Base-by-base conservation (phyloP, 2,797 vertebrate species). In the Gymnoscopelus braueri region DNA sequence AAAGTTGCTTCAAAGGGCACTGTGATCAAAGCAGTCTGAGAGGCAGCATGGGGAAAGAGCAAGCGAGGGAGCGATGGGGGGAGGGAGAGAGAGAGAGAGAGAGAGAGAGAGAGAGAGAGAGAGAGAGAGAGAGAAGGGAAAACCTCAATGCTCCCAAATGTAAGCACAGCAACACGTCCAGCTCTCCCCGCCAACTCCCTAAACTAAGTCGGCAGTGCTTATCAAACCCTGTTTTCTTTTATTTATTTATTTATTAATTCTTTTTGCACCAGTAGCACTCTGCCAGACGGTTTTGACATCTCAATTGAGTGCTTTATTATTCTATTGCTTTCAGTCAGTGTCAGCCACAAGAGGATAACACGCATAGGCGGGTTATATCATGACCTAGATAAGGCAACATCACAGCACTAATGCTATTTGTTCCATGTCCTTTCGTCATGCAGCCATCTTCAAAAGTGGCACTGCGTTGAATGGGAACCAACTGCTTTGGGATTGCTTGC, bases 21-120 rank as follows among this genome's bases (percentile, higher is more conserved):
- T 78, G 88, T 95, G 95, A 96, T 96, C 94, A 98, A 96, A 96
- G 95, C 93, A 91, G 92, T 94, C 94, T 92, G 92, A 92, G 90
- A 84, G 88, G 91, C 91, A 90, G 90, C 90, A 86, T 84, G 87
- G 88, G 90, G 88, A 90, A 88, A 85, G 87, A 87, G 88, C 75
- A 80, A 87, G 82, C 88, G 81, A 89, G 83, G 63, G 74, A 70
- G 82, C 66, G 77, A 65, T 75, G 68, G 82, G 3, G 59, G 48
- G 69, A 1, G 63, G 47, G 57, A 47, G 60, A 32, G 55, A 7
- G 66, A 51, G 52, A 32, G 60, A 61, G 76, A 50, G 84, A 81
- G 65, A 55, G 70, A 2, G 60, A 29, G 67, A 55, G 74, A 66
- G 81, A 77, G 77, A 66, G 74, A 48, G 78, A 61, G 83, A 63